phyloP scores from a whole-genome alignment of 35 echinoderm and acorn worm genomes.

The Eucidaris tribuloides region DNA sequence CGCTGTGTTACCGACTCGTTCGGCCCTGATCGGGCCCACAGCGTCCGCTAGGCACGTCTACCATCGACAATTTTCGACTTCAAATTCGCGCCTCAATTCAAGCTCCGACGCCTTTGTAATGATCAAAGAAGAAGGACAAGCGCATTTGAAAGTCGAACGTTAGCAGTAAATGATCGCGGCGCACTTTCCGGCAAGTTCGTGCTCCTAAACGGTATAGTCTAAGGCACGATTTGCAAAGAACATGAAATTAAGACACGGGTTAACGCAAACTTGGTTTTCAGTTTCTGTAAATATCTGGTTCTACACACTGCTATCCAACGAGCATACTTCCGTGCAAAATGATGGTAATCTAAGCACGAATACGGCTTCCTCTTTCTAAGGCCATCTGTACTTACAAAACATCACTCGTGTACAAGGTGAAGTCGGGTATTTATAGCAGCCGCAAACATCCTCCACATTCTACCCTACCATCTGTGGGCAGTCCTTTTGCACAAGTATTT shows the following conservation, averaged over 20 bases:
- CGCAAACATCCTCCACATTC: too few species aligned
- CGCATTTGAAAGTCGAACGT: background rate
- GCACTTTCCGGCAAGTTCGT: slow-evolving; percentile 3
- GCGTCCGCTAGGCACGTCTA: slow-evolving; percentile 3
- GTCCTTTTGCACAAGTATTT: too few species aligned
- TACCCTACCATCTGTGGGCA: too few species aligned
- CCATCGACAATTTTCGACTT: slow-evolving; percentile 10
- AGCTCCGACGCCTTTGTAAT: background rate
- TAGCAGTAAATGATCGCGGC: background rate
- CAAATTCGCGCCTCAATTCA: slow-evolving; percentile 11
- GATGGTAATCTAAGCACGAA: slow-evolving; percentile 27
- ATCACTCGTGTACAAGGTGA: too few species aligned
- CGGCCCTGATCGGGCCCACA: background rate
- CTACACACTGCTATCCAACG: slow-evolving; percentile 24
- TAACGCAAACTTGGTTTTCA: slow-evolving; percentile 7
- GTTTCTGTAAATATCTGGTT: slow-evolving; percentile 29
- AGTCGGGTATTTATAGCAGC: too few species aligned
- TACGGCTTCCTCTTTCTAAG: too few species aligned
- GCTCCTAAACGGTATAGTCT: background rate
- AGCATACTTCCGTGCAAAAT: background rate
- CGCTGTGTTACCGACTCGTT: slow-evolving; percentile 7
- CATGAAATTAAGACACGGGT: background rate
- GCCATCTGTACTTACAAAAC: too few species aligned
- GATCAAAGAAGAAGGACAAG: slow-evolving; percentile 1
- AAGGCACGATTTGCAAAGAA: background rate